A percentile compares a stretch with the other conserved stretches of the same genome.
phyloP scores from a whole-genome alignment of 1,140 invertebrate species.

The Lepidurus arcticus region DNA sequence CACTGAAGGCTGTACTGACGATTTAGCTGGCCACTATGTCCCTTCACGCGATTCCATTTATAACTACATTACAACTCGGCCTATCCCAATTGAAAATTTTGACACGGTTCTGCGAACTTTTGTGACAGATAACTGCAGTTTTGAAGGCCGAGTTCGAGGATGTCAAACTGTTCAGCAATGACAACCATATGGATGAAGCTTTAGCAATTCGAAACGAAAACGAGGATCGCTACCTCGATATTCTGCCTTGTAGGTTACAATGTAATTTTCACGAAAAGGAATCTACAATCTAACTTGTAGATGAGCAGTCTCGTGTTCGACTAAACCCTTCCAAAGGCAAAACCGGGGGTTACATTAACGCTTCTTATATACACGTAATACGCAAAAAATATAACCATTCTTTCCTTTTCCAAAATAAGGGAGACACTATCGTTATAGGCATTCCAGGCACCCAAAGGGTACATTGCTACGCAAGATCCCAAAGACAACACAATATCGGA shows the following conservation, averaged over 20 bases:
- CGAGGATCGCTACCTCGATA: conserved; percentile 61
- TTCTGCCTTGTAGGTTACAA: conserved; percentile 63
- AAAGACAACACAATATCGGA: conserved; percentile 47
- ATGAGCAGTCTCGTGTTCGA: conserved; percentile 68
- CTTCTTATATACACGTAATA: conserved; percentile 68
- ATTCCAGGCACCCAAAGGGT: conserved; percentile 46
- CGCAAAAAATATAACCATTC: conserved; percentile 25
- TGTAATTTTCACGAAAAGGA: not conserved
- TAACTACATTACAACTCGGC: not conserved
- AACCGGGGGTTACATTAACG: conserved; percentile 71
- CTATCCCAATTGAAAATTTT: not conserved
- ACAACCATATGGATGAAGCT: not conserved
- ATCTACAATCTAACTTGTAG: conserved; percentile 47
- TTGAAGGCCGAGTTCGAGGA: not conserved
- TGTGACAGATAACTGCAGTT: not conserved
- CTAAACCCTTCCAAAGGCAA: conserved; percentile 57
- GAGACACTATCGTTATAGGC: conserved; percentile 41
- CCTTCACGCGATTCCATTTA: not conserved
- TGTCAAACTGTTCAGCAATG: conserved; percentile 5
- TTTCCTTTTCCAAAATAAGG: not conserved
- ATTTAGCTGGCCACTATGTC: not conserved
- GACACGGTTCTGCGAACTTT: not conserved
- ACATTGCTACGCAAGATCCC: conserved; percentile 53
- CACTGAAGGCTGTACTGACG: too few relatives aligned
- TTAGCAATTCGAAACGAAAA: conserved; percentile 37